A percentile compares a stretch with the other conserved stretches of the same genome.
Evolutionary conservation across 2,113 vertebrate genomes (phyloP).

Genomic region (Tyto alba): DNA sequence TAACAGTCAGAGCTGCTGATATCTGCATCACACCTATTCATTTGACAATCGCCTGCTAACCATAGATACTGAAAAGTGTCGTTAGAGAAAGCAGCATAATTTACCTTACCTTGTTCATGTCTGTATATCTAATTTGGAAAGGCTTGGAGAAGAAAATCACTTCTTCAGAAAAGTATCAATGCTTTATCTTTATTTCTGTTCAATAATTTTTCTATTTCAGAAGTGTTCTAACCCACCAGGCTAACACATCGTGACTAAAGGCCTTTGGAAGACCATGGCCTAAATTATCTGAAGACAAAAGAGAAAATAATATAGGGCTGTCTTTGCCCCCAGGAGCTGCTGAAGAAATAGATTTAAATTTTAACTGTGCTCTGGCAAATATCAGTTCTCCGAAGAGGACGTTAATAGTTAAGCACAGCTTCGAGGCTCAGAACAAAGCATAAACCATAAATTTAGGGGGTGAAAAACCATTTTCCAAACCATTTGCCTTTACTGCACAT

Average conservation of each 20-base stretch:
- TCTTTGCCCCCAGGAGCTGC: background rate
- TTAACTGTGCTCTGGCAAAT: background rate
- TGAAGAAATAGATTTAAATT: background rate
- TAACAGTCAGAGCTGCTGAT: background rate
- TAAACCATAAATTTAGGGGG: background rate
- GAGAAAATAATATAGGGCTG: background rate
- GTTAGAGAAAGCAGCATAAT: background rate
- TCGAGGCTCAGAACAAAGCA: background rate
- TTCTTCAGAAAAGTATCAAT: background rate
- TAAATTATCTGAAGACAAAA: background rate
- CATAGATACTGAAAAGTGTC: background rate
- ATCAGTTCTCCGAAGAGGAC: background rate
- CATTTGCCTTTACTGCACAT: fast-evolving
- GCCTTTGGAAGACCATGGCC: background rate
- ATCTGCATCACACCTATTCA: background rate
- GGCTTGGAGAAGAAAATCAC: background rate
- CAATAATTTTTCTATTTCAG: background rate
- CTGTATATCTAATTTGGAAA: background rate
- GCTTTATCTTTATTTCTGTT: background rate
- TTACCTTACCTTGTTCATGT: background rate
- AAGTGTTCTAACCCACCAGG: background rate
- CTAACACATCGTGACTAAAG: background rate
- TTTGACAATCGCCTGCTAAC: background rate
- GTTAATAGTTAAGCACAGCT: background rate
- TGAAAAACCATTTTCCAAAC: background rate